phyloP scores from a whole-genome alignment of 2,113 vertebrate genomes.

The Pseudonaja textilis region DNA sequence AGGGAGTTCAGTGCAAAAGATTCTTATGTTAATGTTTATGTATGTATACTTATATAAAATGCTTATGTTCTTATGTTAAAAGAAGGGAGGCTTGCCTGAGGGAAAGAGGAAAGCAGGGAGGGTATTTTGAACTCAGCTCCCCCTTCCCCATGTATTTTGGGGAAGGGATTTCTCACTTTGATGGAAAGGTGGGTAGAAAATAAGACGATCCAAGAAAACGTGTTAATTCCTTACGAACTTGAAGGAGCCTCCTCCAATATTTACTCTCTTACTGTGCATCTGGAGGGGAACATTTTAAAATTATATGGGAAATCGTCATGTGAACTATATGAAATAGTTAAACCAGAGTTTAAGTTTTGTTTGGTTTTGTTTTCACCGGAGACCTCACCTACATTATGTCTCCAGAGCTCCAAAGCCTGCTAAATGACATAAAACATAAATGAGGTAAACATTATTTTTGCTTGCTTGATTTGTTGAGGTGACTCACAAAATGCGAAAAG shows the following conservation, averaged over 20 bases:
- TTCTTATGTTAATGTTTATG: background rate
- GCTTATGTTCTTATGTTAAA: background rate
- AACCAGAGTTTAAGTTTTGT: background rate
- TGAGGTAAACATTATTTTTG: background rate
- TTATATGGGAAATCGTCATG: background rate
- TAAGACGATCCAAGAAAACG: background rate
- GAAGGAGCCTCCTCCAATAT: background rate
- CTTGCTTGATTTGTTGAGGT: background rate
- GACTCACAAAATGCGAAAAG: background rate
- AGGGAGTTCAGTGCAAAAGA: background rate
- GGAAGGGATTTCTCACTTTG: background rate
- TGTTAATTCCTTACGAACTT: background rate
- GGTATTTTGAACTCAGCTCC: background rate
- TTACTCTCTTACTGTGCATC: background rate
- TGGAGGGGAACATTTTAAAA: background rate
- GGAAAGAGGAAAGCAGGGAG: background rate
- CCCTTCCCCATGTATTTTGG: background rate
- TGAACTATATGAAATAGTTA: background rate
- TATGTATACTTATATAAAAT: background rate
- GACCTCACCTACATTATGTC: background rate
- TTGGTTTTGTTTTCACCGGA: background rate
- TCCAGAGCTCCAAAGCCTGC: background rate
- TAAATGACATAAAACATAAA: background rate
- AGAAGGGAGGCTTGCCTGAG: background rate
- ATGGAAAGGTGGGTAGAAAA: background rate